Evolutionary conservation across 2,797 vertebrate species (phyloP).

Genomic region (Poecilia velifera): DNA sequence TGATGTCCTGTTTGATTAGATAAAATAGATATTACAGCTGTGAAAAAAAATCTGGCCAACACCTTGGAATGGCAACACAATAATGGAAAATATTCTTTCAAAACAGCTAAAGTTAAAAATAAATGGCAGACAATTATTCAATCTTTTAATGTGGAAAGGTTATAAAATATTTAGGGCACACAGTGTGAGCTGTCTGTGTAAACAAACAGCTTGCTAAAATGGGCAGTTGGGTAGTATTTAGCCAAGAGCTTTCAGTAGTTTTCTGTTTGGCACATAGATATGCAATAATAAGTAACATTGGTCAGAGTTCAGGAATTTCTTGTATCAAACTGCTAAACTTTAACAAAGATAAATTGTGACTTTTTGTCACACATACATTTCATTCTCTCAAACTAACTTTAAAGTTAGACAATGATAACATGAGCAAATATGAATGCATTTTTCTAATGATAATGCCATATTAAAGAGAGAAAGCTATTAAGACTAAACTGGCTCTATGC

Average conservation of each 20-base stretch:
- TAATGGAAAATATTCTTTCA: neutral
- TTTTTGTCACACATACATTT: neutral
- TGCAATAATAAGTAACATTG: neutral
- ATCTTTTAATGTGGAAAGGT: neutral
- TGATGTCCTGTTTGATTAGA: slow-evolving; percentile 35
- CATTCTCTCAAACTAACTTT: neutral
- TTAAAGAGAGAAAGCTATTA: neutral
- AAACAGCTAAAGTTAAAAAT: neutral
- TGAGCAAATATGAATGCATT: neutral
- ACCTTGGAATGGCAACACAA: neutral
- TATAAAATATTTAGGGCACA: neutral
- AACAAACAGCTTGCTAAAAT: neutral
- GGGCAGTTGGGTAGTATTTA: neutral
- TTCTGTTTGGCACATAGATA: neutral
- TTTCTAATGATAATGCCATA: neutral
- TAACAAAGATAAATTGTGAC: no score
- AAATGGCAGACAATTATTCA: neutral
- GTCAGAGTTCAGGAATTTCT: neutral
- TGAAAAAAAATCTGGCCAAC: neutral
- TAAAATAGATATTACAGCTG: neutral
- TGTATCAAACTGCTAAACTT: no score
- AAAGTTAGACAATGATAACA: neutral
- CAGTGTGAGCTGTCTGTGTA: neutral
- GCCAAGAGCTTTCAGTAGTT: neutral
- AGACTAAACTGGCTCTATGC: neutral